phyloP scores from a whole-genome alignment of 2,113 vertebrate genomes.

The Heterotis niloticus region DNA sequence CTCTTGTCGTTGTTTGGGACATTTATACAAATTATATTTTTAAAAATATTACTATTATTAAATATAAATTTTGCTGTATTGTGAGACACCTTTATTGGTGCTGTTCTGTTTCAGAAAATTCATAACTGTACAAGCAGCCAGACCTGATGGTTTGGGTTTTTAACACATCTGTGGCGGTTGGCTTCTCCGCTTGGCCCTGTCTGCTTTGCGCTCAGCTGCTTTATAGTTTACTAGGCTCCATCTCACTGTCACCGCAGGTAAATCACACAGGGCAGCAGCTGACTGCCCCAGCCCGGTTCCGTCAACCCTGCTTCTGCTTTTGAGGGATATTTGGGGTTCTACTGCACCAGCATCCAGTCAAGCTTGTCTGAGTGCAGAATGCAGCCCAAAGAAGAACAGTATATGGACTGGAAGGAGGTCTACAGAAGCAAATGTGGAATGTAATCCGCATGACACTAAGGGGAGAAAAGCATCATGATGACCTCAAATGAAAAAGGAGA shows the following conservation, averaged over 20 bases:
- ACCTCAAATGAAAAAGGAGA: constrained; percentile 13
- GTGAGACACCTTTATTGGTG: neutral
- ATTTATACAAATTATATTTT: neutral
- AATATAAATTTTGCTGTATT: constrained; percentile 8
- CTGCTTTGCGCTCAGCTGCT: neutral
- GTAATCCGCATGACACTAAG: neutral
- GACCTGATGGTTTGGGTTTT: constrained; percentile 25
- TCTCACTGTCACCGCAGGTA: neutral
- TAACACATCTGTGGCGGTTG: constrained; percentile 35
- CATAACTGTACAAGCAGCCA: constrained; percentile 29
- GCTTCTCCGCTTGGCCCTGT: constrained; percentile 28
- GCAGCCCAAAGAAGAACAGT: neutral
- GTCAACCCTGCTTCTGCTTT: neutral
- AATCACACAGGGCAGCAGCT: neutral
- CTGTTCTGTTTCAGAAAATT: constrained; percentile 14
- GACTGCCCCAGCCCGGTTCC: neutral
- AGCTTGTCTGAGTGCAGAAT: neutral
- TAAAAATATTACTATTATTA: too few species aligned
- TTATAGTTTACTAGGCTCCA: neutral
- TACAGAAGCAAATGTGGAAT: constrained; percentile 28
- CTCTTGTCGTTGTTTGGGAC: neutral
- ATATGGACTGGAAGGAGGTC: constrained; percentile 6
- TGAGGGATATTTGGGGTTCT: neutral
- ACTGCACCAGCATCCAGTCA: neutral
- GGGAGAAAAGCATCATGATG: constrained; percentile 24